Evolutionary conservation across 1,140 invertebrate species (phyloP), one percentile per base, ranked within the genome.

Genomic region (Lamellibrachia luymesi): DNA sequence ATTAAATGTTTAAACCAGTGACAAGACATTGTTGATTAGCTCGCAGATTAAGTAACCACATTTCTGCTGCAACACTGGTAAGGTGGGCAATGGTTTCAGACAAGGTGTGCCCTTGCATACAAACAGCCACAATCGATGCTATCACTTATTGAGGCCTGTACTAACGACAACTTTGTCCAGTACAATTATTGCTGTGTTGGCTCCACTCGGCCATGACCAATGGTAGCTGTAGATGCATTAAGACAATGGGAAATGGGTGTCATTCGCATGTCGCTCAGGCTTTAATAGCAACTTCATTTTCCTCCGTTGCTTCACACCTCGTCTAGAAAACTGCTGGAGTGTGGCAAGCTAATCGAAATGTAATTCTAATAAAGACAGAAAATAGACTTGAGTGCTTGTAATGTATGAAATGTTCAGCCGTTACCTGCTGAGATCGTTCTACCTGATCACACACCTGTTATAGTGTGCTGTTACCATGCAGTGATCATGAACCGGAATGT

Each of bases 321-420:
- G 4, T 80, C 64, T 80, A 80, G 64, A 80, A 80, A 80, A 80
- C 64, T 80, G 64, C 64, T 22, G 64, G 64, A 80, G 64, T 80
- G 64, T 80, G 64, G 64, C 64, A 80, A 22, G 64, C 64, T 80
- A 80, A 80, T 80, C 64, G 64, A 80, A 80, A 22, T 80, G 64
- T 22, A 22, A 80, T 80, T 80, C 64, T 80, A 80, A 80, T 80
- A 80, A 80, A 8, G 64, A 80, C 13, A 80, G 64, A 80, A 80
- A 80, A 80, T 80, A 80, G 64, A 80, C 64, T 80, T 80, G 64
- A 80, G 64, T 80, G 64, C 64, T 80, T 80, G 64, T 80, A 80
- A 80, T 80, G 64, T 80, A 80, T 22, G 64, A 80, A 80, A 80
- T 80, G 64, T 80, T 80, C 13, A 10, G 64, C 64, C 64, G 64